These are phyloP conservation scores for Andrena minutula DNA, from an alignment of 2,888 invertebrate species.

Conservation along the genomic window DNA sequence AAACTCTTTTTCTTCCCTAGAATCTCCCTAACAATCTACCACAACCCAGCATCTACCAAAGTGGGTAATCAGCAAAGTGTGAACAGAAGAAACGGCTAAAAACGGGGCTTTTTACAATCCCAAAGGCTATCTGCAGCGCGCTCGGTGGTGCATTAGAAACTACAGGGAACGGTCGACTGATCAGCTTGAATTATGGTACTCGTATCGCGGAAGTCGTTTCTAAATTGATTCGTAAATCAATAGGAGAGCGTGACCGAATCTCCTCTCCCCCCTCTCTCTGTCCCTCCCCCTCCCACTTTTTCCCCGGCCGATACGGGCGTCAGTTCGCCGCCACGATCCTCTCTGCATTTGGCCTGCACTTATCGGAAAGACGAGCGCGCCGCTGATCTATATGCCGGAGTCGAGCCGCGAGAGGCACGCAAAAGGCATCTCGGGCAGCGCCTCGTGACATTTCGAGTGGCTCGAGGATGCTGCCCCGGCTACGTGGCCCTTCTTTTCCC, in stretches of 20 bases:
- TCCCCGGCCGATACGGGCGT: neutral
- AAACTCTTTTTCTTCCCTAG: no score
- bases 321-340: slow-evolving; percentile 21
- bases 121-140: neutral
- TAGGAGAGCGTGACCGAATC: slow-evolving; percentile 44
- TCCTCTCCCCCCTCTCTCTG: neutral
- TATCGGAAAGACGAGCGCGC: slow-evolving; percentile 25
- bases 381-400: slow-evolving; percentile 33
- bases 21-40: no score
- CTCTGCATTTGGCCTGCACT: slow-evolving; percentile 37
- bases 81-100: no score
- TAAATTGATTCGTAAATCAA: slow-evolving; percentile 56
- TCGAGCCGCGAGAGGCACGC: slow-evolving; percentile 52
- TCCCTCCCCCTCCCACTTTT: neutral
- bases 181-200: slow-evolving; percentile 40
- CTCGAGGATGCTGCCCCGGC: slow-evolving; percentile 43
- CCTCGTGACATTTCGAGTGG: slow-evolving; percentile 65
- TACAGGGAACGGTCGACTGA: neutral
- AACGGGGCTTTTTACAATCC: neutral
- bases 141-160: slow-evolving; percentile 1
- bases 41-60: no score
- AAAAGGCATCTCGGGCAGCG: slow-evolving; percentile 49
- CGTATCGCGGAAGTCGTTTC: slow-evolving; percentile 47
- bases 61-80: no score
- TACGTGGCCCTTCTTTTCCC: slow-evolving; percentile 16